Conservation (phyloP, 2,113 vertebrate genomes). For the Lophius piscatorius region DNA sequence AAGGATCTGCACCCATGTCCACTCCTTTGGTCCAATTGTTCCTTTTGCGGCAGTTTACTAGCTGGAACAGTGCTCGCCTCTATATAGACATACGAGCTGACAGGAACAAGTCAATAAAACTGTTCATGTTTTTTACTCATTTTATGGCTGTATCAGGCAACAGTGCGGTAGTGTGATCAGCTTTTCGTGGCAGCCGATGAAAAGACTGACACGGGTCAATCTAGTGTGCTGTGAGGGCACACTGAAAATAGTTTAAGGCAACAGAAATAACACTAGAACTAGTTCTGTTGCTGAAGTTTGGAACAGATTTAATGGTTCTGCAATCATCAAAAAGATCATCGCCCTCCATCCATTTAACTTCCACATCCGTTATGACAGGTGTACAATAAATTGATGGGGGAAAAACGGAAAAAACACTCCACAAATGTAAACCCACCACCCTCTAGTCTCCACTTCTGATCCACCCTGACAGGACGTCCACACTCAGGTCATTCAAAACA, state of each 20-base stretch:
- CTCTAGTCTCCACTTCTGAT: constrained; percentile 37
- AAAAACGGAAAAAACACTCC: not conserved
- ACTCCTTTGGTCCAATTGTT: constrained; percentile 69
- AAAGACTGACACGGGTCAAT: not conserved
- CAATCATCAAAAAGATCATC: not conserved
- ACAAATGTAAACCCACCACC: constrained; percentile 14
- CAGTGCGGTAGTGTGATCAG: constrained; percentile 40
- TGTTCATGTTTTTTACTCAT: constrained; percentile 57
- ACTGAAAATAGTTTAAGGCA: not conserved
- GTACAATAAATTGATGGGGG: not conserved
- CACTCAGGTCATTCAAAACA: constrained; percentile 52
- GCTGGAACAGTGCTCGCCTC: constrained; percentile 63
- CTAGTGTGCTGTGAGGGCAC: not conserved
- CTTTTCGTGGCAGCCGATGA: constrained; percentile 18
- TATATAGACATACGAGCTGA: constrained; percentile 56
- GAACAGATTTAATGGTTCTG: not conserved
- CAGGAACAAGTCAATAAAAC: constrained; percentile 59
- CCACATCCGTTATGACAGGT: constrained; percentile 18
- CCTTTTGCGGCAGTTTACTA: constrained; percentile 56
- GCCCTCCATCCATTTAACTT: constrained; percentile 7
- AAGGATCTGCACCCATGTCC: constrained; percentile 69
- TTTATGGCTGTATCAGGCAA: constrained; percentile 45
- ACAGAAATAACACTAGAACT: not conserved
- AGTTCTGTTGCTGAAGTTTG: not conserved
- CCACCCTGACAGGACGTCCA: constrained; percentile 61